Percentiles rank a stretch among this genome's conserved stretches.
Evolutionary conservation across 2,113 vertebrate genomes (phyloP).

Genomic region (Hyla sarda): DNA sequence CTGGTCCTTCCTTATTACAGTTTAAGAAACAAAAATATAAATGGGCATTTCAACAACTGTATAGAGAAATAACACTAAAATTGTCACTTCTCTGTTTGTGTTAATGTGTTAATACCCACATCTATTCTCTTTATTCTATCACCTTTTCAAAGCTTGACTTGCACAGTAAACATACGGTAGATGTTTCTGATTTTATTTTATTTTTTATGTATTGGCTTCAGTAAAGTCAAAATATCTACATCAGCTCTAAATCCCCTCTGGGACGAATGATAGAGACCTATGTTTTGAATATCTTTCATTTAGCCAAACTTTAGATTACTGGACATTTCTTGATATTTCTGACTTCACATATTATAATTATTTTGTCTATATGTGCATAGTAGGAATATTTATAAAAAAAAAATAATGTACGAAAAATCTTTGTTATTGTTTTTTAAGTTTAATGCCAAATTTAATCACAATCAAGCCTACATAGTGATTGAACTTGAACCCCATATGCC

Average conservation of each 20-base stretch:
- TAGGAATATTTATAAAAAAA: too few species aligned
- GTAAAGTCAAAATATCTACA: not conserved
- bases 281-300: too few species aligned
- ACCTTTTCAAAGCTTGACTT: not conserved
- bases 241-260: not conserved
- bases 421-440: too few species aligned
- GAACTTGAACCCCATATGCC: not conserved
- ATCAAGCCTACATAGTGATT: not conserved
- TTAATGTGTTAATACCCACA: not conserved
- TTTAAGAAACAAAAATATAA: too few species aligned
- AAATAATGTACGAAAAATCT: too few species aligned
- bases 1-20: too few species aligned
- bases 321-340: not conserved
- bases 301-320: not conserved
- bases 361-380: too few species aligned
- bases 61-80: not conserved
- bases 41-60: too few species aligned
- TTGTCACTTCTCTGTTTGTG: not conserved
- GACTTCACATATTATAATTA: too few species aligned
- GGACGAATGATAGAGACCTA: not conserved
- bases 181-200: not conserved
- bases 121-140: not conserved
- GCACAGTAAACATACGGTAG: not conserved
- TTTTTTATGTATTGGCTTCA: not conserved
- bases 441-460: not conserved